Base-by-base conservation (phyloP, 2,113 vertebrate genomes). In the Ciconia stormi region DNA sequence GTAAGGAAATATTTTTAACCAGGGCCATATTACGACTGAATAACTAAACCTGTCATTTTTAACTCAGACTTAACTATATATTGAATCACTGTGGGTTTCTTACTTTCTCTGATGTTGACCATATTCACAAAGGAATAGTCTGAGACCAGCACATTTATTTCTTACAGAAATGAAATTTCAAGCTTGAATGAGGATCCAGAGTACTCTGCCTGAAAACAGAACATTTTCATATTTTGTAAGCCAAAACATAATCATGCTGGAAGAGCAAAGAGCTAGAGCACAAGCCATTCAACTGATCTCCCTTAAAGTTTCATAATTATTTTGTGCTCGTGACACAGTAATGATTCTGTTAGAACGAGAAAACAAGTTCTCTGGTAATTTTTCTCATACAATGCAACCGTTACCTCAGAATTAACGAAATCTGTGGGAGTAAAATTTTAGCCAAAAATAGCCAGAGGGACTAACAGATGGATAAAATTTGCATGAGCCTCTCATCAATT, bases 1-100 rank as follows among this genome's bases (percentile, higher is more conserved):
- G 29, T 67, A 87, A 86, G 40, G 50, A 91, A 92, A 40, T 71
- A 76, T 36, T 78, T 82, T 86, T 58, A 92, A 69, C 36, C 56
- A 83, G 36, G 59, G 74, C 58, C 58, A 67, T 44, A 86, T 53
- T 90, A 87, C 2, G 5, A 59, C 32, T 72, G 49, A 92, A 82
- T 17, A 82, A 47, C 77, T 87, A 96, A 94, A 77, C 21, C 42
- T 63, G 18, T 32, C 25, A 77, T 82, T 94, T 95, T 87, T 53
- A 93, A 86, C 44, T 90, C 10, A 2, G 58, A 74, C 22, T 63
- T 80, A 66, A 85, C 36, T 61, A 69, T 25, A 26, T 36, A 80
- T 58, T 76, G 70, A 72, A 89, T 79, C 34, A 69, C 13, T 20
- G 14, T 40, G 19, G 10, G 36, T 50, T 93, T 89, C 42, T 52